Evolutionary conservation across 2,113 vertebrate genomes (phyloP).

Genomic region (Copsychus sechellarum): DNA sequence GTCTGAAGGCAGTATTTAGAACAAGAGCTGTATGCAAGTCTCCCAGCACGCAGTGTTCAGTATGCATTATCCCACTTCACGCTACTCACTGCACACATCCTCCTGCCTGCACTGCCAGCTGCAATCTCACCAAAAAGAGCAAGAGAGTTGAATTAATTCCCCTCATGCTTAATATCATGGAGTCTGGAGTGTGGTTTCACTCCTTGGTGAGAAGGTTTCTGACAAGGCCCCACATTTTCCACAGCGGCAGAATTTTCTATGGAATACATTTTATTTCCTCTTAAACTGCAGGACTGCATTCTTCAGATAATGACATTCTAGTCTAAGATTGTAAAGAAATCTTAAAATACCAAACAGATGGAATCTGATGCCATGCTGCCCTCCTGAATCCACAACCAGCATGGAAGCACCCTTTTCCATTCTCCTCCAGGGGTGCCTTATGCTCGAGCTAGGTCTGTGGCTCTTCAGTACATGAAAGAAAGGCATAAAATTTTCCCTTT

Average conservation of each 20-base stretch:
- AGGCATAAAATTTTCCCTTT: background rate
- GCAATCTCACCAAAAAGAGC: slow-evolving; percentile 35
- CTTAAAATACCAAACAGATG: background rate
- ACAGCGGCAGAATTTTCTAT: background rate
- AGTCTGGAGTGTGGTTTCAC: background rate
- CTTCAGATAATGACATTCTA: background rate
- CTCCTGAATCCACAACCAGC: background rate
- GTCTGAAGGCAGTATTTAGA: slow-evolving; percentile 54
- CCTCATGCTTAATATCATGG: background rate
- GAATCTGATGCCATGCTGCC: background rate
- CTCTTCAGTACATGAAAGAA: background rate
- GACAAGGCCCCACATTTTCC: background rate
- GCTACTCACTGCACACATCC: slow-evolving; percentile 43
- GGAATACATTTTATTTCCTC: background rate
- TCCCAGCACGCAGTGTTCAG: slow-evolving; percentile 50
- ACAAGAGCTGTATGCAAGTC: slow-evolving; percentile 21
- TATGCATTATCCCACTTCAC: slow-evolving; percentile 55
- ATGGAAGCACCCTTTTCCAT: background rate
- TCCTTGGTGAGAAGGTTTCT: background rate
- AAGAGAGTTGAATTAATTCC: slow-evolving; percentile 25
- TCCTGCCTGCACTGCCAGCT: slow-evolving; percentile 59
- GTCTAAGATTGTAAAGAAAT: background rate
- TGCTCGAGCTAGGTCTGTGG: background rate
- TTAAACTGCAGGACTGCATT: background rate
- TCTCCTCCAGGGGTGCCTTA: background rate